These are phyloP conservation scores for Drosophila takahashii DNA, from an alignment of 1,140 invertebrate species.

Conservation along the genomic window DNA sequence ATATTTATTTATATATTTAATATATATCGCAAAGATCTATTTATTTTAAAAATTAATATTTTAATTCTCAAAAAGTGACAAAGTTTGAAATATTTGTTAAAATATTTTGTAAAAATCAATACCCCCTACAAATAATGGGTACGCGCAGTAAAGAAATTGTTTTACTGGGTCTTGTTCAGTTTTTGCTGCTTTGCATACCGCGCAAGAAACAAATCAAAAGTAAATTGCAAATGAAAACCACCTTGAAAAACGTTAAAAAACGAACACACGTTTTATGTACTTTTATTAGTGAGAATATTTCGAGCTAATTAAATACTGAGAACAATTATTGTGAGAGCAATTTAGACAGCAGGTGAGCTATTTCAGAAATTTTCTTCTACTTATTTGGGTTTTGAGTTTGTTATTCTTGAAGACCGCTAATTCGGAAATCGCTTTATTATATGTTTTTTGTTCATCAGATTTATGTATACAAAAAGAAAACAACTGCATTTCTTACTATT, in stretches of 20 bases:
- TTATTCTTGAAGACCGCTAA: neutral
- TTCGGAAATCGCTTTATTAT: neutral
- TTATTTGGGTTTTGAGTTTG: neutral
- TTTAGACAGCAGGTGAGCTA: too few species aligned
- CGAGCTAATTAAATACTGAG: neutral
- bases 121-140: neutral
- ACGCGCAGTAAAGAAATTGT: conserved; percentile 16
- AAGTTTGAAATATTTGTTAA: neutral
- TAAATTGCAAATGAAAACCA: conserved; percentile 49
- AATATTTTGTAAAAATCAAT: neutral
- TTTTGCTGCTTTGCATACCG: conserved; percentile 48
- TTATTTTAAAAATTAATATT: too few species aligned
- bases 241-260: conserved; percentile 10
- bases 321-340: neutral
- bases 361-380: neutral
- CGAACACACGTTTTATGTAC: neutral
- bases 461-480: conserved; percentile 14
- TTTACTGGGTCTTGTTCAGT: conserved; percentile 7
- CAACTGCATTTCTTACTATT: neutral
- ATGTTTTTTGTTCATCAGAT: neutral
- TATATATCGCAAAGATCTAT: too few species aligned
- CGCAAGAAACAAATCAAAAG: conserved; percentile 40
- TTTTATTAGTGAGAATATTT: conserved; percentile 4
- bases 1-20: too few species aligned
- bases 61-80: too few species aligned